Percentiles rank a stretch among this genome's conserved stretches.
phyloP scores from a whole-genome alignment of 2,888 invertebrate genomes.

The Argyresthia albistria region DNA sequence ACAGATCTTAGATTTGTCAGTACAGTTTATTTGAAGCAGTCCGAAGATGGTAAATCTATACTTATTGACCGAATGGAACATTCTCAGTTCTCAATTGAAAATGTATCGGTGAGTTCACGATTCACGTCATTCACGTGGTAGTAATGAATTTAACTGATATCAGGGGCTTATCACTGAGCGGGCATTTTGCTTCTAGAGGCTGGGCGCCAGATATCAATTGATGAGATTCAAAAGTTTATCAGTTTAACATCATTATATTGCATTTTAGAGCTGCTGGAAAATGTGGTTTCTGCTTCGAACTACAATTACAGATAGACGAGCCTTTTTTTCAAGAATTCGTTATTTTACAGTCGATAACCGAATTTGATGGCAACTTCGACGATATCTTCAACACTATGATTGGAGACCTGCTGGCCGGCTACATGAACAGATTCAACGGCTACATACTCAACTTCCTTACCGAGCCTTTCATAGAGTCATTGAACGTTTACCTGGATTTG shows the following conservation, averaged over 20 bases:
- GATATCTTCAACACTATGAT: constrained; percentile 33
- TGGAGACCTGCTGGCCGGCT: constrained; percentile 31
- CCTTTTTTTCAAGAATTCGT: too few species aligned
- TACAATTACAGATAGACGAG: too few species aligned
- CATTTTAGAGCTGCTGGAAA: too few species aligned
- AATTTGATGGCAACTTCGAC: constrained; percentile 43
- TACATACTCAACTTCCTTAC: constrained; percentile 19
- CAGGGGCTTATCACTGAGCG: too few species aligned
- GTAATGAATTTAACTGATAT: too few species aligned
- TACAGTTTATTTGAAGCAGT: constrained; percentile 29
- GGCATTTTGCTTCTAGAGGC: too few species aligned
- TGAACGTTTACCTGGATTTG: constrained; percentile 24
- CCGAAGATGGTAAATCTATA: constrained; percentile 25
- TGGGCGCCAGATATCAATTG: too few species aligned
- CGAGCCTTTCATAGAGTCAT: constrained; percentile 11
- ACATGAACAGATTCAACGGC: constrained; percentile 34
- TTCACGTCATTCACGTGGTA: too few species aligned
- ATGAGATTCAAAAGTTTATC: too few species aligned
- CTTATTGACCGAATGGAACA: constrained; percentile 27
- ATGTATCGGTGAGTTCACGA: constrained; percentile 24
- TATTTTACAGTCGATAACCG: constrained; percentile 30
- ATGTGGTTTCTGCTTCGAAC: too few species aligned
- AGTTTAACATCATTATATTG: too few species aligned
- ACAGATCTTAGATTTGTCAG: constrained; percentile 24
- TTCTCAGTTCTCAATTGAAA: constrained; percentile 22